A percentile compares a stretch with the other conserved stretches of the same genome.
Conservation (phyloP, 1,140 invertebrate genomes). For the Pseudomyrmex gracilis region DNA sequence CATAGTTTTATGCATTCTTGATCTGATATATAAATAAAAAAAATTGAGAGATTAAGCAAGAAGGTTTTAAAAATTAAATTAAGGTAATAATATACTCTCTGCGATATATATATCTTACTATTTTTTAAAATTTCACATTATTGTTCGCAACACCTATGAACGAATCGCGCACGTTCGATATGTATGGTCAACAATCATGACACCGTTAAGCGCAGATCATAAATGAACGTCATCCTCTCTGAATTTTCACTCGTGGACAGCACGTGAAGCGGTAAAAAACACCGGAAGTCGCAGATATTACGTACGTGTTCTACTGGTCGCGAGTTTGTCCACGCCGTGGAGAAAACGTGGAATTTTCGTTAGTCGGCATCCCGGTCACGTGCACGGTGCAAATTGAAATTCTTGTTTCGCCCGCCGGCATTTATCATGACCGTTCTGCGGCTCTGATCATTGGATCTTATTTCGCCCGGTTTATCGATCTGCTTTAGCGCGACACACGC, state of each 20-base stretch:
- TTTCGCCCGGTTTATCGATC: constrained; percentile 49
- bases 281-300: constrained; percentile 64
- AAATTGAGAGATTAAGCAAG: background rate
- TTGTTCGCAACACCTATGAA: too few relatives aligned
- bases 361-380: constrained; percentile 68
- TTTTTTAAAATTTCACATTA: too few relatives aligned
- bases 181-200: background rate
- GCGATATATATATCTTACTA: background rate
- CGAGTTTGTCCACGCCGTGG: constrained; percentile 52
- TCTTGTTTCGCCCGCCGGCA: constrained; percentile 74
- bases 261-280: constrained; percentile 22
- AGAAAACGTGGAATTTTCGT: constrained; percentile 59
- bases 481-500: constrained; percentile 44
- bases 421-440: constrained; percentile 72
- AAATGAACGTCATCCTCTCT: constrained; percentile 45
- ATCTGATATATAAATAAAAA: too few relatives aligned
- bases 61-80: background rate
- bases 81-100: background rate
- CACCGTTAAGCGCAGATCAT: constrained; percentile 33
- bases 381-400: constrained; percentile 74
- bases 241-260: constrained; percentile 50
- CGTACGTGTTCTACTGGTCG: constrained; percentile 56
- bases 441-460: constrained; percentile 63
- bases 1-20: too few relatives aligned
- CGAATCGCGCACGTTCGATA: background rate